Conservation (phyloP, 1,140 invertebrate species). For the Eciton burchellii region DNA sequence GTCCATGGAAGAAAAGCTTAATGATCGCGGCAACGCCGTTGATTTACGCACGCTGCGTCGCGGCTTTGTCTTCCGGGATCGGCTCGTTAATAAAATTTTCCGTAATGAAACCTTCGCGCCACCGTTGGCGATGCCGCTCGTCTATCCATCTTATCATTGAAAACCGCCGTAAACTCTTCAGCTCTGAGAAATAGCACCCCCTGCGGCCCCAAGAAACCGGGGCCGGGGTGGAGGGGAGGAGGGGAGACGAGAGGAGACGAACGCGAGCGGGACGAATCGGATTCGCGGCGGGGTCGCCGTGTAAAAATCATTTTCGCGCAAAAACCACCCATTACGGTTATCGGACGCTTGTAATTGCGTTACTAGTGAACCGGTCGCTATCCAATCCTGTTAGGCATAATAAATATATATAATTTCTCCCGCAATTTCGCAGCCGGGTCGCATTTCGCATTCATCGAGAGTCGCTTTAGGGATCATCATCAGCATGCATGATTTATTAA, state of each 20-base stretch:
- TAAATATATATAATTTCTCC: background rate
- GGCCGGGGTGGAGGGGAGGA: slow-evolving; percentile 3
- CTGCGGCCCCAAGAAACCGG: slow-evolving; percentile 11
- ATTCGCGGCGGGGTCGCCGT: slow-evolving; percentile 36
- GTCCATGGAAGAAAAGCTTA: slow-evolving; percentile 59
- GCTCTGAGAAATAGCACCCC: slow-evolving; percentile 54
- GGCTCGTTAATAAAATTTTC: slow-evolving; percentile 79
- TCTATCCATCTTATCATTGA: slow-evolving; percentile 77
- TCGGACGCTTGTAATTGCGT: background rate
- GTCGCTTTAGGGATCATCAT: slow-evolving; percentile 16
- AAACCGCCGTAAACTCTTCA: slow-evolving; percentile 73
- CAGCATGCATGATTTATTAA: too few species aligned
- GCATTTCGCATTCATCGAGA: background rate
- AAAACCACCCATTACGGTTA: background rate
- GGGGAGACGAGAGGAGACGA: background rate
- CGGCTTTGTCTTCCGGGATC: slow-evolving; percentile 79
- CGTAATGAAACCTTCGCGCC: slow-evolving; percentile 66
- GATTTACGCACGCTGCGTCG: slow-evolving; percentile 73
- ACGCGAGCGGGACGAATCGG: background rate
- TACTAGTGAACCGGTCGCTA: background rate
- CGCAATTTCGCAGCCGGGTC: background rate
- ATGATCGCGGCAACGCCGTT: slow-evolving; percentile 68
- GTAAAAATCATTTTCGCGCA: background rate
- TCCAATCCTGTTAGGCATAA: background rate
- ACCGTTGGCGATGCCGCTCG: slow-evolving; percentile 10